Conservation (phyloP, 2,888 invertebrate genomes). For the Romanomermis culicivorax region DNA sequence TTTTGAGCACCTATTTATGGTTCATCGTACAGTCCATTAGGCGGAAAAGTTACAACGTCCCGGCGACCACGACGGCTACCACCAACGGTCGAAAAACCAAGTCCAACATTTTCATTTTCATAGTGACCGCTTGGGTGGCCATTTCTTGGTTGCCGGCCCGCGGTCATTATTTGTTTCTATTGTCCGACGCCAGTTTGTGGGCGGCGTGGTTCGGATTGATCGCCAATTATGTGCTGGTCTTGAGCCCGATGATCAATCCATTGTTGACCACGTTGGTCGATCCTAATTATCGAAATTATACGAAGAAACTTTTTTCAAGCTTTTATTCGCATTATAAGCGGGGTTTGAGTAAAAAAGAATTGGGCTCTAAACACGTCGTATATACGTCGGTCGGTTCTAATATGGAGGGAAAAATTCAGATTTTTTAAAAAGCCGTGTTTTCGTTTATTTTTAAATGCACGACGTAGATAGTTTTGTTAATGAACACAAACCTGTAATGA, state of each 20-base stretch:
- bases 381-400: too few relatives aligned
- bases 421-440: too few relatives aligned
- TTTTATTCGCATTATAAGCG: not conserved
- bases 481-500: too few relatives aligned
- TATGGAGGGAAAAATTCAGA: too few relatives aligned
- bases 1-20: conserved; percentile 1
- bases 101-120: conserved; percentile 2
- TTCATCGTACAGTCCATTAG: not conserved
- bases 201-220: not conserved
- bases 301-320: not conserved
- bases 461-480: too few relatives aligned
- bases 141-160: not conserved
- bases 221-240: not conserved
- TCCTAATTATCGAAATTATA: not conserved
- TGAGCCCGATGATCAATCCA: conserved; percentile 1
- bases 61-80: not conserved
- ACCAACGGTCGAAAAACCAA: not conserved
- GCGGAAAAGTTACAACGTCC: not conserved
- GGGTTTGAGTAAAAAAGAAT: too few relatives aligned
- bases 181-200: not conserved
- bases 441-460: too few relatives aligned
- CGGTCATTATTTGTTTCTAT: not conserved
- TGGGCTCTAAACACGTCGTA: too few relatives aligned
- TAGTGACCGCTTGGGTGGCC: conserved; percentile 1
- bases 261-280: not conserved